These are phyloP conservation scores for Mimachlamys varia DNA, from an alignment of 2,888 invertebrate genomes.

Conservation along the genomic window DNA sequence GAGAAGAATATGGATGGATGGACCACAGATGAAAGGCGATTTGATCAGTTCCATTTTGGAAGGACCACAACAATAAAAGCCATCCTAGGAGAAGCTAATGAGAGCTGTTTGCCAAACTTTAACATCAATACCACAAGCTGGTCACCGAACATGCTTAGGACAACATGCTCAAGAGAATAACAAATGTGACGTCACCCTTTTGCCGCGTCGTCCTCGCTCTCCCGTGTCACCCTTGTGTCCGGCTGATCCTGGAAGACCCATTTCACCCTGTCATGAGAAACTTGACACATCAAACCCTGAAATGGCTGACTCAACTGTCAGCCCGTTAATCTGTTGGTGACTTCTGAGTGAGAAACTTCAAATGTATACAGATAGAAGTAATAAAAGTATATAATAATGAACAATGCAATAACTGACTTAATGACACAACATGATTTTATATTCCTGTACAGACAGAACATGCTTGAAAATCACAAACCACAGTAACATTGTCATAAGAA, in stretches of 20 bases:
- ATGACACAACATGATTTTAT: not conserved
- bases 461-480: constrained; percentile 1
- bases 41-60: not conserved
- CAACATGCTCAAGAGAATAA: not conserved
- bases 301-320: not conserved
- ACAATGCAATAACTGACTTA: not conserved
- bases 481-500: not conserved
- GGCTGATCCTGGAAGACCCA: constrained; percentile 83
- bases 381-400: not conserved
- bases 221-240: constrained; percentile 87
- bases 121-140: not conserved
- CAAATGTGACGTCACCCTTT: constrained; percentile 57
- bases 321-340: not conserved
- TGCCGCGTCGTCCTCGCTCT: constrained; percentile 93
- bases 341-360: not conserved
- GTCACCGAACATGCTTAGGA: not conserved
- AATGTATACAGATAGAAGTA: not conserved
- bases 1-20: no score
- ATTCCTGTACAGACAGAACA: not conserved
- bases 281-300: constrained; percentile 3
- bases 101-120: not conserved
- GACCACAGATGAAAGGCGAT: no score
- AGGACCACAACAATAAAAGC: not conserved
- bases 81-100: not conserved
- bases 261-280: constrained; percentile 76